phyloP scores from a whole-genome alignment of 2,113 vertebrate species.

The Coturnix japonica region DNA sequence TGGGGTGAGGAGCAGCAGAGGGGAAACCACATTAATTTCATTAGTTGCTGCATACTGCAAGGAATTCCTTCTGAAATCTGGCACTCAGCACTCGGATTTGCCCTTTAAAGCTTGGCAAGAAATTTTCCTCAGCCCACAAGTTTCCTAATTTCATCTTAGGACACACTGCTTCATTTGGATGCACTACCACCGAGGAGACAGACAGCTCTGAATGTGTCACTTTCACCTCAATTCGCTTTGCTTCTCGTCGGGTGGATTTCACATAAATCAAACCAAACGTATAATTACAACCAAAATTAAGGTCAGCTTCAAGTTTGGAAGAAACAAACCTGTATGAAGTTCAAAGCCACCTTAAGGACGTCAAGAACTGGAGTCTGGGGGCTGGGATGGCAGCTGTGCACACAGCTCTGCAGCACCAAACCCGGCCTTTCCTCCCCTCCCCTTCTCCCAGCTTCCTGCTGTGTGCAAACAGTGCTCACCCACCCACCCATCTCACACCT shows the following conservation, averaged over 20 bases:
- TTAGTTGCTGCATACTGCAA: slow-evolving; percentile 41
- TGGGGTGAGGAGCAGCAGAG: slow-evolving; percentile 50
- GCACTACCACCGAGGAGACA: slow-evolving; percentile 12
- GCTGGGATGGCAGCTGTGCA: not conserved
- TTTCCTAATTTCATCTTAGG: slow-evolving; percentile 52
- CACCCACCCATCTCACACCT: not conserved
- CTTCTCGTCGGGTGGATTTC: not conserved
- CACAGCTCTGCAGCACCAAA: not conserved
- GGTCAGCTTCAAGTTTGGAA: not conserved
- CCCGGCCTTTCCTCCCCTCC: too few relatives aligned
- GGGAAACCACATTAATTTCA: slow-evolving; percentile 68
- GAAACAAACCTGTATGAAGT: not conserved
- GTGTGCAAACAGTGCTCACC: not conserved
- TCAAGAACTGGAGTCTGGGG: not conserved
- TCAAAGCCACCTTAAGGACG: not conserved
- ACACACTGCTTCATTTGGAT: slow-evolving; percentile 42
- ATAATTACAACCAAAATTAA: slow-evolving; percentile 29
- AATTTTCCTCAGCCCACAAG: slow-evolving; percentile 45
- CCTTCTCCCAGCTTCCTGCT: not conserved
- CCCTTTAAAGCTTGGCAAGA: slow-evolving; percentile 63
- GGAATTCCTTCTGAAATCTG: slow-evolving; percentile 55
- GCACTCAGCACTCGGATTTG: slow-evolving; percentile 37
- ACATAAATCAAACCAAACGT: slow-evolving; percentile 26
- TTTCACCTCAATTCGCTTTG: slow-evolving; percentile 51
- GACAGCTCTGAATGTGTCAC: not conserved